These are phyloP conservation scores for Drosophila guanche DNA, from an alignment of 1,140 invertebrate genomes.

Conservation along the genomic window DNA sequence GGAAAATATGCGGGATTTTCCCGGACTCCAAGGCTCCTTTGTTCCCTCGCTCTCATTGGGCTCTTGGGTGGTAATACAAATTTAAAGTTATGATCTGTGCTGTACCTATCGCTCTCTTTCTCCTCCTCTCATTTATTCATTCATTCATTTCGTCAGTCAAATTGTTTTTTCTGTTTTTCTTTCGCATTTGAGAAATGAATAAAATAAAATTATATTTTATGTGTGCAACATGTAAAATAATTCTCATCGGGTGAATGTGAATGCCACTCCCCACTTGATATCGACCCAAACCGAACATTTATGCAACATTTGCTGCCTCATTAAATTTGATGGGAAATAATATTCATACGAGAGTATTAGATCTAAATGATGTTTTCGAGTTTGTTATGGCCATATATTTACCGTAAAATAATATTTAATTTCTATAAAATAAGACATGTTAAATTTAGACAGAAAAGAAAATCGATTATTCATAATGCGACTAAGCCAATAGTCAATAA, in stretches of 20 bases:
- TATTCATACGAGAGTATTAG: slow-evolving; percentile 21
- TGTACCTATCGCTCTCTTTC: slow-evolving; percentile 28
- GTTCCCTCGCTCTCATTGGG: slow-evolving; percentile 62
- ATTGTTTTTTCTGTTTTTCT: slow-evolving; percentile 47
- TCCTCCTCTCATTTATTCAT: slow-evolving; percentile 31
- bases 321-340: slow-evolving; percentile 60
- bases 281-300: slow-evolving; percentile 17
- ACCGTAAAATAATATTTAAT: slow-evolving; percentile 10
- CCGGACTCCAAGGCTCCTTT: slow-evolving; percentile 7
- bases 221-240: slow-evolving; percentile 79
- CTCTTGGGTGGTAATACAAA: slow-evolving; percentile 81
- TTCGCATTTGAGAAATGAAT: slow-evolving; percentile 78
- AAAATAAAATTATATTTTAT: slow-evolving; percentile 84
- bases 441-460: background rate
- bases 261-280: background rate
- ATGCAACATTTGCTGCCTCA: slow-evolving; percentile 45
- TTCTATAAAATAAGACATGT: background rate
- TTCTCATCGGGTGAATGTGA: slow-evolving; percentile 34
- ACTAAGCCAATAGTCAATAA: too few relatives aligned
- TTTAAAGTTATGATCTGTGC: slow-evolving; percentile 80
- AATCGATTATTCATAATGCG: background rate
- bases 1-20: slow-evolving; percentile 66
- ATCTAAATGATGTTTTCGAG: background rate
- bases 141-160: slow-evolving; percentile 78
- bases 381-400: background rate